phyloP scores from a whole-genome alignment of 2,888 invertebrate species.

The Xestia sexstrigata region DNA sequence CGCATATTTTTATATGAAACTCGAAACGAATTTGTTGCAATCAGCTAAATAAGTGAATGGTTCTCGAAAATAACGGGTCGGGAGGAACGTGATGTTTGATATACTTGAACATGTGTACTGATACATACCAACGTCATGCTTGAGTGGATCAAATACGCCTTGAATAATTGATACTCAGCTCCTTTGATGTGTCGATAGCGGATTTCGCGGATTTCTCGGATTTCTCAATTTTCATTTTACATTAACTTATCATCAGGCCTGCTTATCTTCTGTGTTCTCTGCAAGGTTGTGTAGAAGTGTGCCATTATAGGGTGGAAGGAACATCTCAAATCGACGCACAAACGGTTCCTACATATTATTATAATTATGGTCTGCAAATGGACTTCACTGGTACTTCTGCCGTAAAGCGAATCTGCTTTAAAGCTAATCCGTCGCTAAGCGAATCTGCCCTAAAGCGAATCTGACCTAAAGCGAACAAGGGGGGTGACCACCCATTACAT shows the following conservation, averaged over 20 bases:
- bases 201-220: too few relatives aligned
- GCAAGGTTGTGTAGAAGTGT: neutral
- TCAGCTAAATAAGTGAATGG: slow-evolving; percentile 63
- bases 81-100: slow-evolving; percentile 54
- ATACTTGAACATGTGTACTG: slow-evolving; percentile 22
- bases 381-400: too few relatives aligned
- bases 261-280: neutral
- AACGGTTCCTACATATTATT: neutral
- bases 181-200: slow-evolving; percentile 3
- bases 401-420: too few relatives aligned
- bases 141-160: slow-evolving; percentile 4
- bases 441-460: too few relatives aligned
- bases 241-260: neutral
- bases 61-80: slow-evolving; percentile 57
- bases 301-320: too few relatives aligned
- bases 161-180: slow-evolving; percentile 15
- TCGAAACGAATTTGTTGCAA: slow-evolving; percentile 56
- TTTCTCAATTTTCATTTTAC: slow-evolving; percentile 2
- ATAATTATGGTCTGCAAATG: too few relatives aligned
- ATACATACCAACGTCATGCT: slow-evolving; percentile 15
- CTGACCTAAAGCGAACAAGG: too few relatives aligned
- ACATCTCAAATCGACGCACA: neutral
- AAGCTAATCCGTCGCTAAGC: too few relatives aligned
- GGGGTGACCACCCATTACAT: too few relatives aligned
- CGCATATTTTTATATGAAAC: slow-evolving; percentile 54